Evolutionary conservation across 1,140 invertebrate genomes (phyloP).

Genomic region (Colletes gigas): DNA sequence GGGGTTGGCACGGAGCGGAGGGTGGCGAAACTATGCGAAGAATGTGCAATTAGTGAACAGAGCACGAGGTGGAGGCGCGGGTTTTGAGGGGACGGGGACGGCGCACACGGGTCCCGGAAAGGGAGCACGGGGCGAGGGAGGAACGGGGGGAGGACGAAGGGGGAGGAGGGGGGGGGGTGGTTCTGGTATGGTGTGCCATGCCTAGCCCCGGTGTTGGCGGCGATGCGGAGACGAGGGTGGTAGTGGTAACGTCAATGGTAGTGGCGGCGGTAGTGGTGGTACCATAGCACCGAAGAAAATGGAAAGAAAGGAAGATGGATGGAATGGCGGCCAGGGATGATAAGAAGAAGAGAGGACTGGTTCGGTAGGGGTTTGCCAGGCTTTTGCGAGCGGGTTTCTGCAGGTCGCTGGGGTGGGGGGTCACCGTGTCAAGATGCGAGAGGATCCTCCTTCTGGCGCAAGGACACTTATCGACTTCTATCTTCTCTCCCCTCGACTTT

Average conservation of each 20-base stretch:
- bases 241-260: slow-evolving; percentile 3
- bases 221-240: not conserved
- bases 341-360: slow-evolving; percentile 63
- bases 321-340: slow-evolving; percentile 72
- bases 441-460: slow-evolving; percentile 63
- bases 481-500: slow-evolving; percentile 39
- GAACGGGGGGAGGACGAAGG: slow-evolving; percentile 33
- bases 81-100: slow-evolving; percentile 48
- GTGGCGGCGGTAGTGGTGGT: slow-evolving; percentile 40
- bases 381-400: slow-evolving; percentile 41
- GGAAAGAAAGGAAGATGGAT: slow-evolving; percentile 81
- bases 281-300: slow-evolving; percentile 75
- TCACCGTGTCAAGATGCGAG: slow-evolving; percentile 69
- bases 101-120: slow-evolving; percentile 57
- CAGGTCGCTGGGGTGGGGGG: slow-evolving; percentile 51
- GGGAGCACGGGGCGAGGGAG: slow-evolving; percentile 48
- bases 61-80: slow-evolving; percentile 75
- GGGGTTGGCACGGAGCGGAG: slow-evolving; percentile 64
- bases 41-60: slow-evolving; percentile 94
- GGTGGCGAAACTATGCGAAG: slow-evolving; percentile 92
- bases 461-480: slow-evolving; percentile 68
- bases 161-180: slow-evolving; percentile 33
- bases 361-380: slow-evolving; percentile 22
- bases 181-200: slow-evolving; percentile 66
- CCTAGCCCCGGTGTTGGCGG: slow-evolving; percentile 29